Percentiles rank a stretch among this genome's conserved stretches.
phyloP scores from a whole-genome alignment of 1,140 invertebrate genomes.

The Teleogryllus occipitalis region DNA sequence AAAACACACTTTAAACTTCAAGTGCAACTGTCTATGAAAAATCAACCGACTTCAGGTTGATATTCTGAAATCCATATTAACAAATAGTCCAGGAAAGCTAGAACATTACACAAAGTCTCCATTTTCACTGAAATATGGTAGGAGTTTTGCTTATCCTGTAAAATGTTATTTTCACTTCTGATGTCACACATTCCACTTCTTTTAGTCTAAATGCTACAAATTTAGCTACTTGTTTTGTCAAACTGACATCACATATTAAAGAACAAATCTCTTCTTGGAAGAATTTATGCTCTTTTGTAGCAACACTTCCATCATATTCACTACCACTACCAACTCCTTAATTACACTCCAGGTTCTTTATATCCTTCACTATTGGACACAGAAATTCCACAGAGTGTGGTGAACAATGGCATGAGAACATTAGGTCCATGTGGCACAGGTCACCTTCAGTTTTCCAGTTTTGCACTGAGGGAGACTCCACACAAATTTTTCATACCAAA shows the following conservation, averaged over 20 bases:
- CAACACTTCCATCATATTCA: not conserved
- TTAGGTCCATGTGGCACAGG: not conserved
- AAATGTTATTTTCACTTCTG: too few relatives aligned
- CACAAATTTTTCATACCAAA: too few relatives aligned
- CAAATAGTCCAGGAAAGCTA: not conserved
- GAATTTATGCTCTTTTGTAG: not conserved
- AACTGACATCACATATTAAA: too few relatives aligned
- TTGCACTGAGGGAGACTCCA: too few relatives aligned
- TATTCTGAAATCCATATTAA: not conserved
- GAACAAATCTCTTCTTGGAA: not conserved
- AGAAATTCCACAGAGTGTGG: not conserved
- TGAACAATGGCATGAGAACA: not conserved
- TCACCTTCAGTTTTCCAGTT: not conserved
- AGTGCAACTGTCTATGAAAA: not conserved
- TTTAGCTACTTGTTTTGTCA: not conserved
- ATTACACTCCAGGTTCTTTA: not conserved
- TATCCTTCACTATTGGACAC: not conserved
- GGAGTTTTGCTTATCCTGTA: not conserved
- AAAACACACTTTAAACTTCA: not conserved
- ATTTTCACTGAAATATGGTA: not conserved
- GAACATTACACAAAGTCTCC: not conserved
- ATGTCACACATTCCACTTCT: too few relatives aligned
- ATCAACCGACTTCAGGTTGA: not conserved
- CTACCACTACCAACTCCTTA: not conserved
- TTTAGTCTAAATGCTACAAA: not conserved